Evolutionary conservation across 2,888 invertebrate species (phyloP).

Genomic region (Drosophila maculinotata): DNA sequence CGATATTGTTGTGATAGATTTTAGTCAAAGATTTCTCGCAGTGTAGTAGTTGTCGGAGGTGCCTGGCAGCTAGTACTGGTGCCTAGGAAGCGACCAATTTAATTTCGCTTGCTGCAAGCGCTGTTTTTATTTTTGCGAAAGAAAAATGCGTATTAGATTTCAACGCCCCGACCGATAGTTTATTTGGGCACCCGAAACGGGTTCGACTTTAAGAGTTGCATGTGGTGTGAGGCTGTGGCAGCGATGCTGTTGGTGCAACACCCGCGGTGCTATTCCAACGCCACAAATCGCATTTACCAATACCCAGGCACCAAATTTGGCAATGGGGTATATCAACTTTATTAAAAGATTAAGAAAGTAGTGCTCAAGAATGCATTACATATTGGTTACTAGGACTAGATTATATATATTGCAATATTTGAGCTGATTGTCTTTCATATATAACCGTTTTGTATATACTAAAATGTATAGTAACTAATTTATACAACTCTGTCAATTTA

Average conservation of each 20-base stretch:
- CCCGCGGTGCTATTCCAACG: conserved; percentile 63
- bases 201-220: conserved; percentile 42
- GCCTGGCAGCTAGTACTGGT: conserved; percentile 1
- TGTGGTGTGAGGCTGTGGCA: conserved; percentile 26
- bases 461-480: neutral
- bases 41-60: conserved; percentile 4
- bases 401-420: no score
- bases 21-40: neutral
- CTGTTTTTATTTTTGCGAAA: conserved; percentile 34
- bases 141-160: conserved; percentile 72
- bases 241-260: conserved; percentile 57
- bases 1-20: no score
- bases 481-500: neutral
- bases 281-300: conserved; percentile 32
- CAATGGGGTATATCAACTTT: neutral
- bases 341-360: neutral
- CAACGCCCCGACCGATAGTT: conserved; percentile 41
- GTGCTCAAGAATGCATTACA: no score
- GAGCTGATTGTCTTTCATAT: no score
- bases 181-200: conserved; percentile 53
- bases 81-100: conserved; percentile 63
- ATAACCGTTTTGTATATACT: no score
- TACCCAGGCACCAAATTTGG: neutral
- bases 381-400: no score
- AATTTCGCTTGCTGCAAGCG: conserved; percentile 39